These are phyloP conservation scores for Linepithema humile DNA, from an alignment of 1,140 invertebrate species.

Conservation along the genomic window DNA sequence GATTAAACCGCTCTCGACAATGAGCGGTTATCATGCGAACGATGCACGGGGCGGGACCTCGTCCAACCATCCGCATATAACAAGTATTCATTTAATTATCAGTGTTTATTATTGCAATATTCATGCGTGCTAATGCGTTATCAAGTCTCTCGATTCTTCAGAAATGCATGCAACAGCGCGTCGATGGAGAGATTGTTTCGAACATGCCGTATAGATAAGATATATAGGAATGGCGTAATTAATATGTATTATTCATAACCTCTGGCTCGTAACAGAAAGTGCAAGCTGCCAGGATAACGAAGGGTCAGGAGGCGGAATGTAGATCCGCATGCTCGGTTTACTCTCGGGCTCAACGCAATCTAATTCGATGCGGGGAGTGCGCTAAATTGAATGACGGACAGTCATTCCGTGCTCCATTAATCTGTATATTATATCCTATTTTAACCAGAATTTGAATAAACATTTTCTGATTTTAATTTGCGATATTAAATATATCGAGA, in stretches of 20 bases:
- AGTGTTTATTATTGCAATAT: slow-evolving; percentile 40
- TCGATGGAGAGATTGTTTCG: slow-evolving; percentile 8
- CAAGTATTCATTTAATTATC: slow-evolving; percentile 35
- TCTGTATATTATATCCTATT: neutral
- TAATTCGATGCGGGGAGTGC: slow-evolving; percentile 64
- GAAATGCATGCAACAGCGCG: slow-evolving; percentile 10
- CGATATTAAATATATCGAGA: neutral
- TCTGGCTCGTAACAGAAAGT: slow-evolving; percentile 52
- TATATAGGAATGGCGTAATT: slow-evolving; percentile 51
- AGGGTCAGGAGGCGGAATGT: neutral
- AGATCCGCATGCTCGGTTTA: slow-evolving; percentile 77
- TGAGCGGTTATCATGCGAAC: slow-evolving; percentile 50
- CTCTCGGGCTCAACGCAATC: slow-evolving; percentile 70
- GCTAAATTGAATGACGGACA: slow-evolving; percentile 22
- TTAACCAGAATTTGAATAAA: neutral
- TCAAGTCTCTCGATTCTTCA: slow-evolving; percentile 34
- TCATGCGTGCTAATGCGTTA: slow-evolving; percentile 36
- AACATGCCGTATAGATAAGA: neutral
- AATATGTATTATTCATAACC: slow-evolving; percentile 80
- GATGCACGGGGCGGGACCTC: slow-evolving; percentile 13
- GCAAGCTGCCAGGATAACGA: slow-evolving; percentile 59
- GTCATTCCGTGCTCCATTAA: neutral
- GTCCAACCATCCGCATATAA: slow-evolving; percentile 15
- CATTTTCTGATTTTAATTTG: neutral
- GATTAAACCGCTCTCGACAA: slow-evolving; percentile 41